These are phyloP conservation scores for Tursiops truncatus DNA, from an alignment of 2,113 vertebrate species.

Conservation along the genomic window DNA sequence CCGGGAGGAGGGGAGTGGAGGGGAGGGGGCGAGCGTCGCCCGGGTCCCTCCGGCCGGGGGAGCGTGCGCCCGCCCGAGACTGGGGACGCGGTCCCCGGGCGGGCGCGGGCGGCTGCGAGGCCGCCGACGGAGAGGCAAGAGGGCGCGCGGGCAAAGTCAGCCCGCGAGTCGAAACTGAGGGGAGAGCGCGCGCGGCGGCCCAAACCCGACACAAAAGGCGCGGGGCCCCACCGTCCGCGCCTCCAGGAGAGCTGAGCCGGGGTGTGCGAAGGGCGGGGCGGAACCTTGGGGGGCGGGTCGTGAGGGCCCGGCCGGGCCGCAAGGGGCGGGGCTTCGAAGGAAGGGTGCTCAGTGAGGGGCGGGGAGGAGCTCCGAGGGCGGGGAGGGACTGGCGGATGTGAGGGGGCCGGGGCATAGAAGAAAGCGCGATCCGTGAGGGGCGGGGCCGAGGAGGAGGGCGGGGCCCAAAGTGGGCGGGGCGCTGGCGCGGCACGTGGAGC, in stretches of 20 bases:
- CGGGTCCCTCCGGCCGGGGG: not conserved
- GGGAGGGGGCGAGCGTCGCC: not conserved
- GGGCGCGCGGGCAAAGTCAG: not conserved
- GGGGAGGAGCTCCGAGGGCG: not conserved
- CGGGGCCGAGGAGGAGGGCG: not conserved
- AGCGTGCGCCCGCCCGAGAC: not conserved
- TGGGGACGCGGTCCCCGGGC: not conserved
- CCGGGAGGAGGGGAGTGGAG: not conserved
- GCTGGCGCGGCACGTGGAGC: accelerated
- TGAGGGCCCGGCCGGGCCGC: accelerated
- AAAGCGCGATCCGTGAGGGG: accelerated
- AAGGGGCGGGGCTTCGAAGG: not conserved
- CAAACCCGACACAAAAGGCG: constrained; percentile 73
- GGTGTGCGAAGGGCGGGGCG: not conserved
- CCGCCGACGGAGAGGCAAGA: not conserved
- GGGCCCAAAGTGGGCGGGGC: not conserved
- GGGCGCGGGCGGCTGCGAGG: not conserved
- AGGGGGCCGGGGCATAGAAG: not conserved
- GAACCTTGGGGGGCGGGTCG: not conserved
- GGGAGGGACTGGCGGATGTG: accelerated
- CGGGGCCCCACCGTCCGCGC: constrained; percentile 52
- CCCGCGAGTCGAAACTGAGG: not conserved
- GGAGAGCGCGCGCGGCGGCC: constrained; percentile 31
- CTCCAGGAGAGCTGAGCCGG: not conserved
- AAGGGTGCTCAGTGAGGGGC: accelerated